phyloP scores from a whole-genome alignment of 1,140 invertebrate species.

The Octopus sinensis region DNA sequence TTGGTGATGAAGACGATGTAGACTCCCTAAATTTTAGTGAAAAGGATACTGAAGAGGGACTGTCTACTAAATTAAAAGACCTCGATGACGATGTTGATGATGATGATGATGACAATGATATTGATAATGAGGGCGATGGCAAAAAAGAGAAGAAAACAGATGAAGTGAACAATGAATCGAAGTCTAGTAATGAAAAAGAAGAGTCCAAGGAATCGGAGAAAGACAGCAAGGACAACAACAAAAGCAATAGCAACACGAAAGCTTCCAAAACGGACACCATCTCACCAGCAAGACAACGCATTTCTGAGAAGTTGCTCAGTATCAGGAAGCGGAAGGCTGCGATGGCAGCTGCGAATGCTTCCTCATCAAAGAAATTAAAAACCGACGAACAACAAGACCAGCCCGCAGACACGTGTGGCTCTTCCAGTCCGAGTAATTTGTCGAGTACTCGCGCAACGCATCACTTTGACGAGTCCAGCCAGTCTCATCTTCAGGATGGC shows the following conservation, averaged over 20 bases:
- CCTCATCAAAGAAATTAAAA: not conserved
- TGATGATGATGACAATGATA: slow-evolving; percentile 1
- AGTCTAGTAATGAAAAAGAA: too few relatives aligned
- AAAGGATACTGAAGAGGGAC: too few relatives aligned
- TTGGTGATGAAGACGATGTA: not conserved
- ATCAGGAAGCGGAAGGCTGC: not conserved
- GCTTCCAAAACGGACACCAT: too few relatives aligned
- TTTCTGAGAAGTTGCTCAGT: not conserved
- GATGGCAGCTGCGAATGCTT: not conserved
- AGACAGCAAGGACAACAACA: too few relatives aligned
- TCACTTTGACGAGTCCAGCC: not conserved
- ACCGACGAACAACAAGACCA: not conserved
- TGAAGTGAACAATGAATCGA: too few relatives aligned
- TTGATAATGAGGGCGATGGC: not conserved
- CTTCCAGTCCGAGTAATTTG: not conserved
- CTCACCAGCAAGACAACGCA: not conserved
- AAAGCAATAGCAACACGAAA: too few relatives aligned
- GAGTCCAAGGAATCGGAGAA: too few relatives aligned
- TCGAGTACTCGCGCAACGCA: not conserved
- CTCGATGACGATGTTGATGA: slow-evolving; percentile 5
- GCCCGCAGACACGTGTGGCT: not conserved
- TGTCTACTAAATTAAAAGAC: not conserved
- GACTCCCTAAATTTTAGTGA: not conserved
- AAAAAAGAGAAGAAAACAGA: too few relatives aligned
- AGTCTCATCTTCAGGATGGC: not conserved